A percentile compares a stretch with the other conserved stretches of the same genome.
phyloP scores from a whole-genome alignment of 2,888 invertebrate species.

The Candidula unifasciata region DNA sequence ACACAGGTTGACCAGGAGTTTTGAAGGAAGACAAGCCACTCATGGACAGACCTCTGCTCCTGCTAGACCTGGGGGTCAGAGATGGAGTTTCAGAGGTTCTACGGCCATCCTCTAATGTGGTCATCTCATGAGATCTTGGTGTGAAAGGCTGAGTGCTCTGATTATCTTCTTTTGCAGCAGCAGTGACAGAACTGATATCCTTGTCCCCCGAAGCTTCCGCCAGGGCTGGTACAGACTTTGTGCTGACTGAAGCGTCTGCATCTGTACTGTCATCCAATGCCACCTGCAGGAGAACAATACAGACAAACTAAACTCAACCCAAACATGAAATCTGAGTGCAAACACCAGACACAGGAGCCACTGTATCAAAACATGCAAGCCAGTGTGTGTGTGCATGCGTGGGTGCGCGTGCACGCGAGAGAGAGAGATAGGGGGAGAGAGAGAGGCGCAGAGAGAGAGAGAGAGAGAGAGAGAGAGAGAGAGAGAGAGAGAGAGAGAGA shows the following conservation, averaged over 20 bases:
- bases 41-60: conserved; percentile 9
- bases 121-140: conserved; percentile 39
- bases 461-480: too few relatives aligned
- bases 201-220: background rate
- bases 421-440: too few relatives aligned
- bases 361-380: too few relatives aligned
- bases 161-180: background rate
- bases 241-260: background rate
- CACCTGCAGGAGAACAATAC: conserved; percentile 1
- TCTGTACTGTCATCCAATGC: conserved; percentile 30
- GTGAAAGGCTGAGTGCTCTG: conserved; percentile 44
- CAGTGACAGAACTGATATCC: background rate
- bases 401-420: too few relatives aligned
- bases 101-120: background rate
- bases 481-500: too few relatives aligned
- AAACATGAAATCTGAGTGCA: too few relatives aligned
- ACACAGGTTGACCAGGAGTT: conserved; percentile 56
- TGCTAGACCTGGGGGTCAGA: conserved; percentile 2
- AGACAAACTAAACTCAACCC: too few relatives aligned
- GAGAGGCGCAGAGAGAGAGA: too few relatives aligned
- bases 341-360: too few relatives aligned
- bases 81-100: background rate
- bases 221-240: background rate
- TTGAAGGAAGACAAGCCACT: conserved; percentile 40
- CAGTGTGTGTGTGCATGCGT: too few relatives aligned